Percentiles rank a stretch among this genome's conserved stretches.
phyloP scores from a whole-genome alignment of 2,888 invertebrate species.

The Crossocerus cetratus region DNA sequence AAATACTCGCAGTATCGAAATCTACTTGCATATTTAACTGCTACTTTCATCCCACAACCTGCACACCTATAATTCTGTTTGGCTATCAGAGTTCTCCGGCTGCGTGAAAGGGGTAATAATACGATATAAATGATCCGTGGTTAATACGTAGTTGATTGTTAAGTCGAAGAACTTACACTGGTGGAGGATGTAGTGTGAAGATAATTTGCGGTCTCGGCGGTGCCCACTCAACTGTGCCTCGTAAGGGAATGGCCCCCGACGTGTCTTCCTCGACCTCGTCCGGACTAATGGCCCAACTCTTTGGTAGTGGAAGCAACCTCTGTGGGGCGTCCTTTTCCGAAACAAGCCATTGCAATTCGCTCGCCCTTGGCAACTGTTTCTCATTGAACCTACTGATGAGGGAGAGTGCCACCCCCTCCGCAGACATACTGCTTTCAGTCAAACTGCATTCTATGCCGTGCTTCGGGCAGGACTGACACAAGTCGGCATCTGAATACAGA shows the following conservation, averaged over 20 bases:
- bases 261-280: constrained; percentile 80
- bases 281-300: constrained; percentile 83
- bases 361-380: constrained; percentile 86
- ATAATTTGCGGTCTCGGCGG: constrained; percentile 91
- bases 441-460: constrained; percentile 76
- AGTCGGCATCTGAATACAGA: constrained; percentile 80
- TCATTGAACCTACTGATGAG: constrained; percentile 87
- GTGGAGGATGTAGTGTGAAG: constrained; percentile 85
- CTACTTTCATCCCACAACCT: constrained; percentile 90
- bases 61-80: constrained; percentile 89
- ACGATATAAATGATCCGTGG: constrained; percentile 1
- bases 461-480: constrained; percentile 71
- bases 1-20: constrained; percentile 91
- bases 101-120: constrained; percentile 69
- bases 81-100: constrained; percentile 82
- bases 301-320: constrained; percentile 85
- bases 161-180: constrained; percentile 79
- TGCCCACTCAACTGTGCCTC: constrained; percentile 90
- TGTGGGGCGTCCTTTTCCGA: constrained; percentile 88
- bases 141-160: background rate
- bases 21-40: constrained; percentile 83
- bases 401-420: constrained; percentile 88
- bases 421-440: constrained; percentile 80
- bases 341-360: constrained; percentile 88
- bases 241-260: constrained; percentile 78